phyloP scores from a whole-genome alignment of 2,797 vertebrate genomes.

The Salarias fasciatus region DNA sequence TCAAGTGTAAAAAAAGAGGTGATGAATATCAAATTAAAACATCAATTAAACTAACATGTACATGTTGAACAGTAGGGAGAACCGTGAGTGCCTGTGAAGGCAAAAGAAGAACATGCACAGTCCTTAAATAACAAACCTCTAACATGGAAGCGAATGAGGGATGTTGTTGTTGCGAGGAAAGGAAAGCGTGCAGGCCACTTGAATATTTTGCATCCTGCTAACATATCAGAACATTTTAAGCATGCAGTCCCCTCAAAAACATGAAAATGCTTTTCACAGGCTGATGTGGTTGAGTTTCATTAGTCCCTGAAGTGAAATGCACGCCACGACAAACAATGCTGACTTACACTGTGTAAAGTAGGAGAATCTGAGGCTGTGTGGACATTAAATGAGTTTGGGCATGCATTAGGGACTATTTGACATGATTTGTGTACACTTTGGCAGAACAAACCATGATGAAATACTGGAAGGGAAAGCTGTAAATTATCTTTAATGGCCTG shows the following conservation, averaged over 20 bases:
- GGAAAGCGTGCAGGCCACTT: too few species aligned
- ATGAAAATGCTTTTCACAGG: constrained; percentile 9
- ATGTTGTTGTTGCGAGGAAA: too few species aligned
- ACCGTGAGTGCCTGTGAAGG: too few species aligned
- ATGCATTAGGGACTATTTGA: background rate
- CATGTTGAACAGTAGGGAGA: too few species aligned
- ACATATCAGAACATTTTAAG: too few species aligned
- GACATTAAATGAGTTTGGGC: background rate
- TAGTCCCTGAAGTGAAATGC: constrained; percentile 21
- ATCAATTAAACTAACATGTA: too few species aligned
- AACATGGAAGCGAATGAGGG: too few species aligned
- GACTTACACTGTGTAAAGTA: constrained; percentile 5
- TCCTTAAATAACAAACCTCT: too few species aligned
- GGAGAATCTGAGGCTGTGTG: background rate
- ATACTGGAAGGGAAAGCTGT: background rate
- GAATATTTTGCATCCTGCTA: too few species aligned
- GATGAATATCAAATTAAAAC: too few species aligned
- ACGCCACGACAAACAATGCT: constrained; percentile 15
- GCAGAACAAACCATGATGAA: background rate
- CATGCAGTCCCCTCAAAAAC: background rate
- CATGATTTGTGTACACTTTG: background rate
- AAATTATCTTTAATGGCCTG: constrained; percentile 7
- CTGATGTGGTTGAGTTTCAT: constrained; percentile 10
- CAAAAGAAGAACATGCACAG: too few species aligned
- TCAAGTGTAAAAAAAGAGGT: too few species aligned